Percentiles rank a stretch among this genome's conserved stretches.
phyloP scores from a whole-genome alignment of 2,113 vertebrate genomes.

The Petrocephalus zakoni region DNA sequence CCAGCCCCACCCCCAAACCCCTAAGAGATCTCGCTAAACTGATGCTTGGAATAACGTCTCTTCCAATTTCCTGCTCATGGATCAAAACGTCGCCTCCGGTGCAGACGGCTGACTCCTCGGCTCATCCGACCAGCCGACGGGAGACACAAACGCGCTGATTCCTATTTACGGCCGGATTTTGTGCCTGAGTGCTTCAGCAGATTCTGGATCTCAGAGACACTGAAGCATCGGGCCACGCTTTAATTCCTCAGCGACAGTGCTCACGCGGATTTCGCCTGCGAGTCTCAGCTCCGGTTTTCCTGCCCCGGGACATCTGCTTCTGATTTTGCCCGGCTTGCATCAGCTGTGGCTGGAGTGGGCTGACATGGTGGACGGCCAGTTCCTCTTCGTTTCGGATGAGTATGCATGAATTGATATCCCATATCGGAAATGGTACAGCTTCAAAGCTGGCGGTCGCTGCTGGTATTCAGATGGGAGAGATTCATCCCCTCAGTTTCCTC shows the following conservation, averaged over 20 bases:
- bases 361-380: constrained; percentile 9
- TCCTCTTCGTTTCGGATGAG: constrained; percentile 24
- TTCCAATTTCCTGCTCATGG: not conserved
- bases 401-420: constrained; percentile 35
- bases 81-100: not conserved
- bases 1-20: not conserved
- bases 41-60: not conserved
- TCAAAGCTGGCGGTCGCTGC: constrained; percentile 8
- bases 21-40: not conserved
- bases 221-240: constrained; percentile 14
- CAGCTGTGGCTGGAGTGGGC: constrained; percentile 24
- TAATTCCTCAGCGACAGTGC: constrained; percentile 29
- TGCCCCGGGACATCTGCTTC: constrained; percentile 46
- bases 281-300: constrained; percentile 33
- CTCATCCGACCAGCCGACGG: not conserved
- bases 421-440: constrained; percentile 23
- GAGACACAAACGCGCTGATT: not conserved
- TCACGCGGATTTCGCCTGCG: constrained; percentile 28
- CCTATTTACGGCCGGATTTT: not conserved
- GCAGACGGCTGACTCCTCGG: too few species aligned
- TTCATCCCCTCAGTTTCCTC: not conserved
- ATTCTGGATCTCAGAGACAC: not conserved
- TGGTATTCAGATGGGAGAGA: not conserved
- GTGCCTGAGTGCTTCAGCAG: constrained; percentile 1
- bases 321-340: constrained; percentile 36